Evolutionary conservation across 2,888 invertebrate species (phyloP), one percentile per base, ranked within the genome.

Genomic region (Pseudanteris insignis): DNA sequence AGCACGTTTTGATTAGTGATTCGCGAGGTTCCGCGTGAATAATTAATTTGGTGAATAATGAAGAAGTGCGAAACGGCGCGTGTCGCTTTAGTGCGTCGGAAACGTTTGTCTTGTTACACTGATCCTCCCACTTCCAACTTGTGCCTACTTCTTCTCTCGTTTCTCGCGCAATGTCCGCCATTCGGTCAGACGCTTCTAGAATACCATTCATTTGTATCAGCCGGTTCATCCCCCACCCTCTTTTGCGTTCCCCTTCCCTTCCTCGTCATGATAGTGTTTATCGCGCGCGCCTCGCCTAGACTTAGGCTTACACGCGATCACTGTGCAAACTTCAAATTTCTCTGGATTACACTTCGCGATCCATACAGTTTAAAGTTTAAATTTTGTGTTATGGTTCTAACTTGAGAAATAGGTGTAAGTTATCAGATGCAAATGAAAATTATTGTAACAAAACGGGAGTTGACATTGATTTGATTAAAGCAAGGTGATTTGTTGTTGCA

Each of bases 161-260:
- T 68, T 66, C 65, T 60, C 18, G 18, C 38, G 46, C 55, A 25
- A 47, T 46, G 55, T 38, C 69, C 69, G 70, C 70, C 71, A 72
- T 73, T 74, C 70, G 70, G 66, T 65, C 69, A 59, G 71, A 72
- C 70, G 70, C 69, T 72, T 73, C 72, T 70, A 70, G 70, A 73
- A 73, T 71, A 70, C 61, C 71, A 72, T 73, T 74, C 69, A 72
- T 72, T 72, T 63, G 66, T 66, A 62, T 64, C 38, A 37, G 10
- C 47, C 58, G 25, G 34, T 34, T 40, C 47, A 12, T 25, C 29
- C 26, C 10, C 25, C 33, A 41, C 15, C 21, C 38, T 44, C 44
- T 41, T 36, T 34, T 28, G 10, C 7, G 10, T 37, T 29, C 14
- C 24, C 26, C 24, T 50, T 44, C 30, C 34, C 36, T 59, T 33